Percentiles rank a stretch among this genome's conserved stretches.
phyloP scores from a whole-genome alignment of 2,113 vertebrate genomes.

The Vulpes ferrilata region DNA sequence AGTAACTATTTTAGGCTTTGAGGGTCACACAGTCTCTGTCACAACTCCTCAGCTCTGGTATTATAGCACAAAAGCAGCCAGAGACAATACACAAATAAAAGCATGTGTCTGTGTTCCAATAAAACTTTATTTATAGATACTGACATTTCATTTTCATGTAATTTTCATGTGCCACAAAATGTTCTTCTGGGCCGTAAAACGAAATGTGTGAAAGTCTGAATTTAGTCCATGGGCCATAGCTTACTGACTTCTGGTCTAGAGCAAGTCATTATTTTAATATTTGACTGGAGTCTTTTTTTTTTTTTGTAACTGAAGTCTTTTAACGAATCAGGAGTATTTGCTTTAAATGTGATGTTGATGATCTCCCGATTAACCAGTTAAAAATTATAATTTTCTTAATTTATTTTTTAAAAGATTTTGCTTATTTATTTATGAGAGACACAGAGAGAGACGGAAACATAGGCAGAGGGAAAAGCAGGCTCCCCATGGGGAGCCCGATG shows the following conservation, averaged over 20 bases:
- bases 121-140: background rate
- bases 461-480: too few species aligned
- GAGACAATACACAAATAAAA: background rate
- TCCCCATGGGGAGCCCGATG: too few species aligned
- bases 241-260: background rate
- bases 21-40: background rate
- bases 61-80: background rate
- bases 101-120: background rate
- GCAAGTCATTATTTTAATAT: background rate
- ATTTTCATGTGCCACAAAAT: background rate
- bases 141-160: conserved; percentile 14
- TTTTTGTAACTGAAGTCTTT: background rate
- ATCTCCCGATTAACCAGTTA: background rate
- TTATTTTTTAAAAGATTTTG: too few species aligned
- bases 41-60: background rate
- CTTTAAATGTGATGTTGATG: conserved; percentile 30
- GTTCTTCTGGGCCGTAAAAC: background rate
- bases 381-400: background rate
- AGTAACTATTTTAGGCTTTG: conserved; percentile 23
- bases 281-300: background rate
- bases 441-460: too few species aligned
- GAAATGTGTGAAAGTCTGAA: background rate
- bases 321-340: background rate
- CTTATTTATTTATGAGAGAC: too few species aligned
- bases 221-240: background rate